Percentiles rank a stretch among this genome's conserved stretches.
phyloP scores from a whole-genome alignment of 1,140 invertebrate species.

The Teleopsis dalmanni region DNA sequence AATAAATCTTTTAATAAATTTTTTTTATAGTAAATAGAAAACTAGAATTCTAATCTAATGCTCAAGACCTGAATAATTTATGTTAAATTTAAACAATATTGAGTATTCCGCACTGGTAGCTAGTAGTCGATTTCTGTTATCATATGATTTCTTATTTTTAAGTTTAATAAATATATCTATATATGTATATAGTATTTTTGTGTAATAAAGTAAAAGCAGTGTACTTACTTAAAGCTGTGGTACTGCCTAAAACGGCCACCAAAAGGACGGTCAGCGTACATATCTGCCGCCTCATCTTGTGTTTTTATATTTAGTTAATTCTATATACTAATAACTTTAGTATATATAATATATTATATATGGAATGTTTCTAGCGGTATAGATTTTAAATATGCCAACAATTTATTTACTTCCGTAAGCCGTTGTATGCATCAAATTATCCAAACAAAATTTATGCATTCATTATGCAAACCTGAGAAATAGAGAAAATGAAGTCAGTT shows the following conservation, averaged over 20 bases:
- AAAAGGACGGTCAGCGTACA: slow-evolving; percentile 40
- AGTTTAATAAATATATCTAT: neutral
- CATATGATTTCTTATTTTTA: neutral
- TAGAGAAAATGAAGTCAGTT: too few relatives aligned
- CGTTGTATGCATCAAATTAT: too few relatives aligned
- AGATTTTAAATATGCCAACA: too few relatives aligned
- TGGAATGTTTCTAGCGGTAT: slow-evolving; percentile 1
- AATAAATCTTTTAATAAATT: too few relatives aligned
- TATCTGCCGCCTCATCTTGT: slow-evolving; percentile 38
- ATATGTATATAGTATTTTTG: too few relatives aligned
- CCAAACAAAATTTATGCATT: too few relatives aligned
- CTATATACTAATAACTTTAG: neutral
- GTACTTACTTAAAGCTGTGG: slow-evolving; percentile 32
- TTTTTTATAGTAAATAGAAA: too few relatives aligned
- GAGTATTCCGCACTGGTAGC: neutral
- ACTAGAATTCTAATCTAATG: too few relatives aligned
- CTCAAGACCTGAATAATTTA: too few relatives aligned
- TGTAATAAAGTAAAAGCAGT: too few relatives aligned
- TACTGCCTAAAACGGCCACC: slow-evolving; percentile 28
- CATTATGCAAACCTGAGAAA: too few relatives aligned
- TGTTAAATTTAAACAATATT: neutral
- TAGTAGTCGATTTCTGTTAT: neutral
- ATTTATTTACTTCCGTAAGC: too few relatives aligned
- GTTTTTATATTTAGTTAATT: neutral
- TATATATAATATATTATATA: neutral